These are phyloP conservation scores for Ciconia nigra DNA, from an alignment of 2,797 vertebrate genomes.

Conservation along the genomic window DNA sequence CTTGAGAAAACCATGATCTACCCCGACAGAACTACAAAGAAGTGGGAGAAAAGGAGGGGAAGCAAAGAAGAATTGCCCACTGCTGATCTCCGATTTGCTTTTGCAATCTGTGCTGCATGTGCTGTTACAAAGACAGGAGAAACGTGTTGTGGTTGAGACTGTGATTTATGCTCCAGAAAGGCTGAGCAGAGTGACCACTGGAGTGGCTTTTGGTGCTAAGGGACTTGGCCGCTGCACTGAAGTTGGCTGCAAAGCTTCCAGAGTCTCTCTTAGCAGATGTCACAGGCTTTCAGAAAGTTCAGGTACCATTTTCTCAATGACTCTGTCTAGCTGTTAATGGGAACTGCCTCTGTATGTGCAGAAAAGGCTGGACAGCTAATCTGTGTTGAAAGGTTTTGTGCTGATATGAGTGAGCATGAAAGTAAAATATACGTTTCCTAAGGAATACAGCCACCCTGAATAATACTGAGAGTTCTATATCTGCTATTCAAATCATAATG, in stretches of 20 bases:
- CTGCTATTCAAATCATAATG: neutral
- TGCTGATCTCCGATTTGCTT: neutral
- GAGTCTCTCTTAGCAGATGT: neutral
- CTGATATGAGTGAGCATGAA: neutral
- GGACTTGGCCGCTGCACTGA: neutral
- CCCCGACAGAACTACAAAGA: neutral
- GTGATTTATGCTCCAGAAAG: neutral
- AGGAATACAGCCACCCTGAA: neutral
- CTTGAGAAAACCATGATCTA: neutral
- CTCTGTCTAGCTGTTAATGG: neutral
- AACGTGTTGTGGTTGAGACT: rapidly evolving
- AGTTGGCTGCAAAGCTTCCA: neutral
- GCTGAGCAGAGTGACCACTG: neutral
- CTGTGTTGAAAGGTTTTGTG: neutral
- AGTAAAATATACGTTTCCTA: neutral
- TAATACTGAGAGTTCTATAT: constrained; percentile 39
- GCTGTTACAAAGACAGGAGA: neutral
- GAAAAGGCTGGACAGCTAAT: neutral
- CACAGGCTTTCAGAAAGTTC: neutral
- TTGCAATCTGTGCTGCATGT: neutral
- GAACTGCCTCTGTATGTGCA: neutral
- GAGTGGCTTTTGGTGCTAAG: neutral
- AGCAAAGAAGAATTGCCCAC: neutral
- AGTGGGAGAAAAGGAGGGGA: neutral
- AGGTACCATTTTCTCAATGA: neutral